A percentile compares a stretch with the other conserved stretches of the same genome.
These are phyloP conservation scores for Turritopsis dohrnii DNA, from an alignment of 30 jellyfish, hydroid and myxozoan genomes.

Conservation along the genomic window DNA sequence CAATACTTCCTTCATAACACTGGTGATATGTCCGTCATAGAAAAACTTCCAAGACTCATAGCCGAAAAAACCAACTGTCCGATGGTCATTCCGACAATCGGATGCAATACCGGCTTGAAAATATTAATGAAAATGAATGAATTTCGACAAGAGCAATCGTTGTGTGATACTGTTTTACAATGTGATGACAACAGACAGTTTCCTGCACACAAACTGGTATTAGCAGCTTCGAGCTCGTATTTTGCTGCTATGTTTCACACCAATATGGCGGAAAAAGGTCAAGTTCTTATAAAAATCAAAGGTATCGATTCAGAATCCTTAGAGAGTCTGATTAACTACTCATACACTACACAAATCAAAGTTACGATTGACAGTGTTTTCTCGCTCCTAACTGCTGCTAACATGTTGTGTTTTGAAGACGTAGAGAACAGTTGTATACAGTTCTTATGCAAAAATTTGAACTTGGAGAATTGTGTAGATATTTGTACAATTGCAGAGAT, in stretches of 20 bases:
- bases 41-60: not conserved
- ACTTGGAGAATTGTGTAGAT: constrained; percentile 58
- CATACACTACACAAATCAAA: constrained; percentile 36
- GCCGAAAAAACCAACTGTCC: not conserved
- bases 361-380: constrained; percentile 34
- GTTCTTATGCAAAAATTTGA: constrained; percentile 38
- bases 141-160: constrained; percentile 39
- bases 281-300: constrained; percentile 24
- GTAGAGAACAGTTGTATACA: constrained; percentile 65
- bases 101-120: not conserved
- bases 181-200: constrained; percentile 59
- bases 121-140: constrained; percentile 29
- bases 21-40: constrained; percentile 6
- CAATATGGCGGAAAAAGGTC: constrained; percentile 57
- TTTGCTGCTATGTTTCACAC: constrained; percentile 73
- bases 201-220: constrained; percentile 56
- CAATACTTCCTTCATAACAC: not conserved
- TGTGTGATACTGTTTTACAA: constrained; percentile 59
- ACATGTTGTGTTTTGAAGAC: constrained; percentile 64
- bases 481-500: constrained; percentile 59
- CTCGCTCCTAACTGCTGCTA: constrained; percentile 51
- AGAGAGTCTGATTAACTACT: constrained; percentile 33
- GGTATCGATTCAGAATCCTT: constrained; percentile 54
- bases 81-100: constrained; percentile 2
- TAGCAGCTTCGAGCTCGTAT: constrained; percentile 74